phyloP scores from a whole-genome alignment of 2,113 vertebrate species.

The Hystrix brachyura region DNA sequence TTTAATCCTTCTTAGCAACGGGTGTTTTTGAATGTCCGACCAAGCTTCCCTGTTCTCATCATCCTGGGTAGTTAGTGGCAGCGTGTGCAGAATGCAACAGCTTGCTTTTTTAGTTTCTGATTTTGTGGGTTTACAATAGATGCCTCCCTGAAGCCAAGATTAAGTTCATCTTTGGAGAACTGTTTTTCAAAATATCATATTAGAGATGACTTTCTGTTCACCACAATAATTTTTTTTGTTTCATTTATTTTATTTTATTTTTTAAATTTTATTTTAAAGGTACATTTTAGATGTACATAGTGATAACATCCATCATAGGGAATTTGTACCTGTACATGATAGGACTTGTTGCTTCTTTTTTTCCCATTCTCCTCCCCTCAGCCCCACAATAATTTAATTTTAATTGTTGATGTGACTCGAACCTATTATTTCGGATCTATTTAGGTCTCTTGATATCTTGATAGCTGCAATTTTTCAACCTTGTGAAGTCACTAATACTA shows the following conservation, averaged over 20 bases:
- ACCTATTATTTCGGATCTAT: conserved; percentile 43
- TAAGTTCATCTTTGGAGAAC: conserved; percentile 71
- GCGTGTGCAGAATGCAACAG: neutral
- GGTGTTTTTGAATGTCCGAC: neutral
- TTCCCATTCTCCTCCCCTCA: too few relatives aligned
- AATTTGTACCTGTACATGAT: too few relatives aligned
- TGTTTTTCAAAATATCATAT: conserved; percentile 12
- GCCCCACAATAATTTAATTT: conserved; percentile 64
- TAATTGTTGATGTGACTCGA: conserved; percentile 73
- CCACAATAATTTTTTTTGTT: conserved; percentile 42
- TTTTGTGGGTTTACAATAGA: conserved; percentile 14
- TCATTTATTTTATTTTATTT: too few relatives aligned
- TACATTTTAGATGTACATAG: too few relatives aligned
- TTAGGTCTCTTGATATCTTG: conserved; percentile 30
- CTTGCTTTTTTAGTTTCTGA: conserved; percentile 46
- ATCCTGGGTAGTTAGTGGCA: neutral
- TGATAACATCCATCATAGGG: too few relatives aligned
- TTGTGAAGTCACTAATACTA: neutral
- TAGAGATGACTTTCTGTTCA: conserved; percentile 27
- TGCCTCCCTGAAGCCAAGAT: conserved; percentile 57
- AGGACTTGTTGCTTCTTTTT: too few relatives aligned
- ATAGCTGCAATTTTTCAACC: conserved; percentile 44
- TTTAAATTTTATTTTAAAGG: too few relatives aligned
- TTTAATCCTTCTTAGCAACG: neutral
- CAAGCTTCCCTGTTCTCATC: neutral